phyloP scores from a whole-genome alignment of 2,888 invertebrate genomes.

The Octonoba sinensis region DNA sequence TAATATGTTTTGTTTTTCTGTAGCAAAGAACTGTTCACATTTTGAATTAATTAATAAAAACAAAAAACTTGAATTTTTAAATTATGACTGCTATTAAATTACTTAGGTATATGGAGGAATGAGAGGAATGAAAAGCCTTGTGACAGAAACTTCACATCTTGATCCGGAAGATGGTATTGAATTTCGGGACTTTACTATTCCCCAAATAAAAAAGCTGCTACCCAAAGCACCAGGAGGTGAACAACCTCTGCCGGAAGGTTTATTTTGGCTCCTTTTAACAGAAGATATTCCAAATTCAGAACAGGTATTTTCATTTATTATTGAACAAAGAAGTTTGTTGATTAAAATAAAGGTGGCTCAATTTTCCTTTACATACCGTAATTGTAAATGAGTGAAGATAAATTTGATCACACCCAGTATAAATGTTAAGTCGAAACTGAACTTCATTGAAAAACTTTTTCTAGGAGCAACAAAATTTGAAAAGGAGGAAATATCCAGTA shows the following conservation, averaged over 20 bases:
- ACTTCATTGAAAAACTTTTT: too few species aligned
- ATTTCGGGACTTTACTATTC: conserved; percentile 93
- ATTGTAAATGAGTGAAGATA: too few species aligned
- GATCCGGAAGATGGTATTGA: conserved; percentile 96
- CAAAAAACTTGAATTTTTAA: too few species aligned
- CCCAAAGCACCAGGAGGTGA: conserved; percentile 85
- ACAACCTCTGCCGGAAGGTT: conserved; percentile 91
- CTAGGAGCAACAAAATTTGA: too few species aligned
- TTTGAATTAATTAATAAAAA: too few species aligned
- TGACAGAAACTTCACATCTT: conserved; percentile 94
- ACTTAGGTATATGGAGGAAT: conserved; percentile 86
- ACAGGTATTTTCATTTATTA: conserved; percentile 76
- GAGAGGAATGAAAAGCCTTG: conserved; percentile 94
- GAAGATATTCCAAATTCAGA: conserved; percentile 87
- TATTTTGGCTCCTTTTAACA: conserved; percentile 93
- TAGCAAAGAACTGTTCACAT: too few species aligned
- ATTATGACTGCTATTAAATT: conserved; percentile 3
- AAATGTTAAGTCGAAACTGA: too few species aligned
- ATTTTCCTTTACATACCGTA: too few species aligned
- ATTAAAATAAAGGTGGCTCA: neutral
- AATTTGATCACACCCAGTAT: too few species aligned
- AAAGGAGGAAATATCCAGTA: too few species aligned
- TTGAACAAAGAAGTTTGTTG: neutral
- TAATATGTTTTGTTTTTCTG: too few species aligned
- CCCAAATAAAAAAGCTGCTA: conserved; percentile 88